phyloP scores from a whole-genome alignment of 2,797 vertebrate species.

The Arrhamphus sclerolepis region DNA sequence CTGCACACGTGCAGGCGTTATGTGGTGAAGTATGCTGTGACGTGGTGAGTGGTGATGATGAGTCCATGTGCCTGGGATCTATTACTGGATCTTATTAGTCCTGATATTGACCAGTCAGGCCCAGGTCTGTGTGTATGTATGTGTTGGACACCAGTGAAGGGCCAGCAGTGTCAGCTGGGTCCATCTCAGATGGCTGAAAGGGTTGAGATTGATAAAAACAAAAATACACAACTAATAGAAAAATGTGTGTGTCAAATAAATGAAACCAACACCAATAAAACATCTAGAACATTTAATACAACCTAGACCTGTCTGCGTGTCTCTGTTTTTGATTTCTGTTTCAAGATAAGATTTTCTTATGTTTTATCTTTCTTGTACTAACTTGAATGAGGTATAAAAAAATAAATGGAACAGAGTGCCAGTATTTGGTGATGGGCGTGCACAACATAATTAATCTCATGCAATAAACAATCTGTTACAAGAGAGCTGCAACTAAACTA shows the following conservation, averaged over 20 bases:
- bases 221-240: slow-evolving; percentile 68
- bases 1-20: slow-evolving; percentile 65
- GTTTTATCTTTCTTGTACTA: background rate
- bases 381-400: background rate
- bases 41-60: slow-evolving; percentile 58
- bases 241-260: slow-evolving; percentile 80
- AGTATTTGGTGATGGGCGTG: background rate
- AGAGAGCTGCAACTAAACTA: too few species aligned
- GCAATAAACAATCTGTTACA: too few species aligned
- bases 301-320: slow-evolving; percentile 70
- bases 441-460: too few species aligned
- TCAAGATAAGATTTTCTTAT: background rate
- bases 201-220: slow-evolving; percentile 62
- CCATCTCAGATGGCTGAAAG: slow-evolving; percentile 72
- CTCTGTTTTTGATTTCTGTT: slow-evolving; percentile 22
- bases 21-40: slow-evolving; percentile 64
- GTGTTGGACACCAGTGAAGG: slow-evolving; percentile 68
- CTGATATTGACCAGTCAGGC: slow-evolving; percentile 30
- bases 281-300: slow-evolving; percentile 89
- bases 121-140: slow-evolving; percentile 67
- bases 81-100: slow-evolving; percentile 33
- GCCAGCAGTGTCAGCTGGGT: slow-evolving; percentile 70
- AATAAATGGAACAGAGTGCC: background rate
- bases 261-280: slow-evolving; percentile 87
- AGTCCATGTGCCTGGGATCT: slow-evolving; percentile 46